These are phyloP conservation scores for Sphenopsis melanotis DNA, from an alignment of 2,797 vertebrate genomes.

Conservation along the genomic window DNA sequence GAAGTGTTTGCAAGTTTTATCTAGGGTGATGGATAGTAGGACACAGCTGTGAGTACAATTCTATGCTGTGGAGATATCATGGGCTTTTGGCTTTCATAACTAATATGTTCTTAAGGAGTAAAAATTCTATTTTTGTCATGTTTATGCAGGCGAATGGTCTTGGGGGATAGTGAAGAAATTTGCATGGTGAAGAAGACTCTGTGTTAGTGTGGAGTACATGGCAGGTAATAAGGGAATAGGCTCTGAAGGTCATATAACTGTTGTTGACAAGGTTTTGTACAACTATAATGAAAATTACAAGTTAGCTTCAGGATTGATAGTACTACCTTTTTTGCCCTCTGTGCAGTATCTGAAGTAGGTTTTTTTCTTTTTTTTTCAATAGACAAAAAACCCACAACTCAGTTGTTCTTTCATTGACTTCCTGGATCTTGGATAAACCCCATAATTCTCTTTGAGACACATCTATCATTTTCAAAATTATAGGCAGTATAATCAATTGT, in stretches of 20 bases:
- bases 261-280: not conserved
- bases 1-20: not conserved
- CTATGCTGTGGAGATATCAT: not conserved
- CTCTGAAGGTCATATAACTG: not conserved
- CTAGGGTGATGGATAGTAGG: not conserved
- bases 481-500: not conserved
- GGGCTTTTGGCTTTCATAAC: not conserved
- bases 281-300: not conserved
- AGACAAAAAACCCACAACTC: not conserved
- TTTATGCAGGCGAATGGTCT: not conserved
- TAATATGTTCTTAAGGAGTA: not conserved
- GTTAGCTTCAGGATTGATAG: not conserved
- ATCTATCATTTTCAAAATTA: not conserved
- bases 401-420: not conserved
- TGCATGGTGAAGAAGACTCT: not conserved
- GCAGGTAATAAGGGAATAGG: not conserved
- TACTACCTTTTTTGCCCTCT: not conserved
- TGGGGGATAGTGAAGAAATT: not conserved
- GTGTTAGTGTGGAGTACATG: not conserved
- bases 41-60: not conserved
- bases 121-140: not conserved
- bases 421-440: not conserved
- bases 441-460: not conserved
- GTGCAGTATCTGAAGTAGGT: rapidly evolving
- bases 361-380: rapidly evolving